Conservation (phyloP, 1,140 invertebrate genomes). For the Pogonomyrmex barbatus region DNA sequence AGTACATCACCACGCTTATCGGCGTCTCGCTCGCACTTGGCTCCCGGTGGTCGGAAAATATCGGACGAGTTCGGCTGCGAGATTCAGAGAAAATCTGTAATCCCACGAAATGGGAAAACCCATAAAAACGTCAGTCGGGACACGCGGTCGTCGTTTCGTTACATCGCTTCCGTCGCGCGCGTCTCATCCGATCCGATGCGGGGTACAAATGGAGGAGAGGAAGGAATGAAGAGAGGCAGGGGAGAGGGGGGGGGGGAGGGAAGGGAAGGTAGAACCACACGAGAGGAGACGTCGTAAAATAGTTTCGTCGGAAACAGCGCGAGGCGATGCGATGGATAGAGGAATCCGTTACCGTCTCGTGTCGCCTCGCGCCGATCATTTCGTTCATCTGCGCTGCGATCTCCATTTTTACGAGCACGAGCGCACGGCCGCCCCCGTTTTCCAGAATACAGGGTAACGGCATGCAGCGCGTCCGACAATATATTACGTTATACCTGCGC, state of each 20-base stretch:
- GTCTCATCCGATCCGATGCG: constrained; percentile 26
- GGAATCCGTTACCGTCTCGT: constrained; percentile 34
- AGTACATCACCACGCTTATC: neutral
- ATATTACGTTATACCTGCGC: constrained; percentile 66
- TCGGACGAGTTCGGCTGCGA: neutral
- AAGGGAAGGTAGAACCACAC: constrained; percentile 1
- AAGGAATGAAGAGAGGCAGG: neutral
- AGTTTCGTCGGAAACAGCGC: constrained; percentile 11
- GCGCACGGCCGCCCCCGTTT: constrained; percentile 37
- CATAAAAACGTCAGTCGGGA: constrained; percentile 15
- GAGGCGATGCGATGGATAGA: constrained; percentile 11
- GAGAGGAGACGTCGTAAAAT: constrained; percentile 37
- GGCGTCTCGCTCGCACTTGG: neutral
- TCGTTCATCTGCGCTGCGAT: constrained; percentile 57
- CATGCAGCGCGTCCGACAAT: constrained; percentile 65
- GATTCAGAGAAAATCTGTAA: constrained; percentile 15
- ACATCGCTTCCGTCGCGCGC: neutral
- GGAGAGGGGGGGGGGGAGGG: neutral
- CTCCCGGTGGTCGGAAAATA: neutral
- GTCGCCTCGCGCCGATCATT: neutral
- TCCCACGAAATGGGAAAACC: neutral
- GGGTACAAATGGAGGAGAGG: too few species aligned
- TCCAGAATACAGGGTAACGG: constrained; percentile 62
- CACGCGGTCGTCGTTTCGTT: neutral
- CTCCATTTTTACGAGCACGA: constrained; percentile 53